Evolutionary conservation across 1,140 invertebrate species (phyloP), one percentile per base, ranked within the genome.

Genomic region (Laupala kohalensis): DNA sequence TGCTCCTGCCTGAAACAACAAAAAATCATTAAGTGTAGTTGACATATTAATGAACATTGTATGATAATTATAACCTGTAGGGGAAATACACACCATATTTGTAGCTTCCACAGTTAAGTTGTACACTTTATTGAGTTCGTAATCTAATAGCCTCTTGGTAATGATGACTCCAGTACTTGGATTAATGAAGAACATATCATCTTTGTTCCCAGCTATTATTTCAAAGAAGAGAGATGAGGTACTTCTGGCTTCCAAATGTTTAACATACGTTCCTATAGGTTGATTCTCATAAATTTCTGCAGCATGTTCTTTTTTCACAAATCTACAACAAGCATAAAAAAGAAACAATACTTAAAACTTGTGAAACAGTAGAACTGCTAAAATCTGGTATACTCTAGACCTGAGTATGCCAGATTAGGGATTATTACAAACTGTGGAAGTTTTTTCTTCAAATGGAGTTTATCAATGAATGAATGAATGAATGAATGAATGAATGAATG

Each of bases 211-310:
- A 65, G 84, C 82, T n/a, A 87, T 81, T 62, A 97, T 92, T 80
- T 92, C 89, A 82, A 92, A 97, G 75, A 90, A 87, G 24, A 94
- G 80, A 0, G 91, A 90, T 0, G 91, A 92, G 0, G 89, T 89
- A 73, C 90, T 91, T 64, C 89, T 83, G 0, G 92, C 92, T 77
- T 90, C 87, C 6, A 96, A 80, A 76, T 91, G 86, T 28, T 87
- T 87, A 6, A 97, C 88, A 79, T 89, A 89, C 12, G 88, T 89
- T 5, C 92, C 94, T 13, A 87, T 78, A 9, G 88, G 86, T 75
- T 89, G 87, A 79, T 96, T 93, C 82, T 98, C 95, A 74, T 87
- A 89, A 12, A 97, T 87, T 80, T 96, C 93, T 0, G 88, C 87
- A 63, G 87, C 86, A 69, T 90, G 86, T 75, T 89, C 86, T 13